Evolutionary conservation across 2,113 vertebrate species (phyloP).

Genomic region (Psettodes erumei): DNA sequence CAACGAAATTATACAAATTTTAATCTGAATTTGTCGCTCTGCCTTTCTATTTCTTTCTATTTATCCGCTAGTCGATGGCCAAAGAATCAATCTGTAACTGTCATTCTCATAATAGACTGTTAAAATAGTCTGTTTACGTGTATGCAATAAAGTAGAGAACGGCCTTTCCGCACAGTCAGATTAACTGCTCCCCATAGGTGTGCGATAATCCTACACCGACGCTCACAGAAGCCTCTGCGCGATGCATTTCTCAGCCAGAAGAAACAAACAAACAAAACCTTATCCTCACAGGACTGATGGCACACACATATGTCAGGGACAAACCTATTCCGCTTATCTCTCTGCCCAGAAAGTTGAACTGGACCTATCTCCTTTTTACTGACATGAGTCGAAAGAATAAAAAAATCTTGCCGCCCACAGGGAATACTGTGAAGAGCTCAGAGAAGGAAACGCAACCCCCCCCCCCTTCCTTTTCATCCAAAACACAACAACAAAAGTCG

Average conservation of each 20-base stretch:
- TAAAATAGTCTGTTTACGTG: no score
- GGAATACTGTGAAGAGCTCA: constrained; percentile 19
- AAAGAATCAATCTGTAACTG: no score
- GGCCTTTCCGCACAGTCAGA: neutral
- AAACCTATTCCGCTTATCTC: constrained; percentile 3
- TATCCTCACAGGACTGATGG: neutral
- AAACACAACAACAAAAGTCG: constrained; percentile 20
- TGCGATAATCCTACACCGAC: neutral
- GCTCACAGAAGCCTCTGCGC: neutral
- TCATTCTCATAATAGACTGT: no score
- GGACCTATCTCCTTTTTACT: constrained; percentile 11
- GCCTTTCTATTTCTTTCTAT: neutral
- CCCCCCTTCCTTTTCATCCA: constrained; percentile 41
- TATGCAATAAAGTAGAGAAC: neutral
- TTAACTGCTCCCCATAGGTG: neutral
- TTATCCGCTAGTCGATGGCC: neutral
- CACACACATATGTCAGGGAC: neutral
- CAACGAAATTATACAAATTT: neutral
- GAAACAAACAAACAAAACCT: constrained; percentile 21
- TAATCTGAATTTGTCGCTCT: neutral
- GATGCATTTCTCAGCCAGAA: neutral
- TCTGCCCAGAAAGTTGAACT: constrained; percentile 19
- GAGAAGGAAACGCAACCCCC: constrained; percentile 44
- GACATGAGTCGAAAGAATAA: neutral
- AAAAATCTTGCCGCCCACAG: constrained; percentile 15